Percentiles rank a stretch among this genome's conserved stretches.
phyloP scores from a whole-genome alignment of 2,113 vertebrate genomes.

The Siniperca knerii region DNA sequence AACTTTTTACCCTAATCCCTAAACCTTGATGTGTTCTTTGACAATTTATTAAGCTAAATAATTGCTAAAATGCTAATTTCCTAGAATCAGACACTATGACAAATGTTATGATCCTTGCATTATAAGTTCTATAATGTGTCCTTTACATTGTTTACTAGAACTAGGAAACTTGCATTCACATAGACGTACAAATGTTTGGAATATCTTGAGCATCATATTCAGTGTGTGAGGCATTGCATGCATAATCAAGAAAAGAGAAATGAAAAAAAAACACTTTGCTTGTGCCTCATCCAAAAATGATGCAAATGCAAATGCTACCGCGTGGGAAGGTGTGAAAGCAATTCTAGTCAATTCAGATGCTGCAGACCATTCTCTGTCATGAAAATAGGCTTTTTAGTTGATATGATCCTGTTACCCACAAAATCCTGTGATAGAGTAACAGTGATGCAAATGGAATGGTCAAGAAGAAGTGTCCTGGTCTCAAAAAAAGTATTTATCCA shows the following conservation, averaged over 20 bases:
- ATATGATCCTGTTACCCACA: constrained; percentile 57
- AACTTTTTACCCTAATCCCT: neutral
- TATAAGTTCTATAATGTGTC: constrained; percentile 10
- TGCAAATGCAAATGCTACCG: constrained; percentile 57
- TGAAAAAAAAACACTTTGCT: constrained; percentile 37
- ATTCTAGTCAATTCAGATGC: constrained; percentile 61
- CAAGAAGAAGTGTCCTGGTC: constrained; percentile 33
- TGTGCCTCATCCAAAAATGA: constrained; percentile 60
- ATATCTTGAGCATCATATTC: constrained; percentile 46
- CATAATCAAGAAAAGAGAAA: constrained; percentile 53
- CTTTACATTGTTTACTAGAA: constrained; percentile 17
- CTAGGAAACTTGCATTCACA: constrained; percentile 9
- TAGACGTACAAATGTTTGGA: constrained; percentile 8
- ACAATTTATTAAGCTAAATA: neutral
- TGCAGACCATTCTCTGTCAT: constrained; percentile 50
- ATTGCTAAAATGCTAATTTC: neutral
- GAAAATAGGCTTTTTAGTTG: constrained; percentile 59
- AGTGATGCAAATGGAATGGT: constrained; percentile 48
- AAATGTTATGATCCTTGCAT: constrained; percentile 10
- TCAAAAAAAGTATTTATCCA: constrained; percentile 28
- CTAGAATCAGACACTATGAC: constrained; percentile 4
- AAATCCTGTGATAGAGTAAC: constrained; percentile 36
- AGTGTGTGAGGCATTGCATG: constrained; percentile 24
- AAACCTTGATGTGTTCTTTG: neutral
- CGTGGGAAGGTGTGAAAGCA: constrained; percentile 74